A percentile compares a stretch with the other conserved stretches of the same genome.
phyloP scores from a whole-genome alignment of 2,797 vertebrate species.

The Anniella stebbinsi region DNA sequence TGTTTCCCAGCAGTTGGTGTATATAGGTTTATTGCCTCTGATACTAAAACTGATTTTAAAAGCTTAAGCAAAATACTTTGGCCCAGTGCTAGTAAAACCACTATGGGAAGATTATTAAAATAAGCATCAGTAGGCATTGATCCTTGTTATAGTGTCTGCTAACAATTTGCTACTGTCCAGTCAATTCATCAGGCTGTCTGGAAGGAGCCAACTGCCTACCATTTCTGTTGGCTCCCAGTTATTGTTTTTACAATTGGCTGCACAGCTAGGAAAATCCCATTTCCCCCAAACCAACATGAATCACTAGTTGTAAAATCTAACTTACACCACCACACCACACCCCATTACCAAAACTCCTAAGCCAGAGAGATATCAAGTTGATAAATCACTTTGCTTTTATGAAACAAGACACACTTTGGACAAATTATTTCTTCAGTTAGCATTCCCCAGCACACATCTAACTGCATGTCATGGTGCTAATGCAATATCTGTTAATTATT shows the following conservation, averaged over 20 bases:
- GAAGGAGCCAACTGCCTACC: background rate
- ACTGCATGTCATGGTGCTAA: background rate
- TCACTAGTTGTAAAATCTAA: background rate
- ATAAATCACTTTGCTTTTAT: background rate
- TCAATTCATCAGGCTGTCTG: background rate
- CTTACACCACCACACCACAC: background rate
- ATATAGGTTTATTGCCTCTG: no score
- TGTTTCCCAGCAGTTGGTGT: no score
- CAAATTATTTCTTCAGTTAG: background rate
- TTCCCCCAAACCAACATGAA: no score
- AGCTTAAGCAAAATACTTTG: background rate
- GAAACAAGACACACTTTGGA: background rate
- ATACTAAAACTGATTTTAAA: no score
- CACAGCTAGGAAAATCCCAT: no score
- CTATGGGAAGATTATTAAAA: no score
- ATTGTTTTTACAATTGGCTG: no score
- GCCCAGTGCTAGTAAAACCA: background rate
- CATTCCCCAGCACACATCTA: background rate
- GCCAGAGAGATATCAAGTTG: background rate
- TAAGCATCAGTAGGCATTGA: no score
- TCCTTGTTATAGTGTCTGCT: no score
- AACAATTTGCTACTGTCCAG: background rate
- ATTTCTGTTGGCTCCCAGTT: background rate
- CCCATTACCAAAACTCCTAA: background rate
- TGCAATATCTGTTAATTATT: background rate